Conservation (phyloP, 2,888 invertebrate species). For the Caenorhabditis virilis region DNA sequence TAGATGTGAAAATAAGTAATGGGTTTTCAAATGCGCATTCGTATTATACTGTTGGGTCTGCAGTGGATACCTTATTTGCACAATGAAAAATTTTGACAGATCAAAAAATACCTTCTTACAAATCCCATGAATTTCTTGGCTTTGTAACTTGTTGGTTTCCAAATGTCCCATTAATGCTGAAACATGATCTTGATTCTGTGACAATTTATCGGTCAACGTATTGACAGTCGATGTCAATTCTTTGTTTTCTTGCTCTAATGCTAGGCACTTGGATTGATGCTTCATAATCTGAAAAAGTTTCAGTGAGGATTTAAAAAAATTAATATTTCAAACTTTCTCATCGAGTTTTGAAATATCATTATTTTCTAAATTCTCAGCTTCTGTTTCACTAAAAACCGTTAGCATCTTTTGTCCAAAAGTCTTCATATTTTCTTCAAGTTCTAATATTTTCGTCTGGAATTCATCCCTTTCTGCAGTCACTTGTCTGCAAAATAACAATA, state of each 20-base stretch:
- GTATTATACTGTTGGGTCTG: too few relatives aligned
- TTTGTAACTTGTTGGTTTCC: conserved; percentile 28
- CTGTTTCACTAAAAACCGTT: too few relatives aligned
- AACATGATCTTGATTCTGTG: conserved; percentile 30
- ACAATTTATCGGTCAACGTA: conserved; percentile 4
- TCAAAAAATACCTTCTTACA: conserved; percentile 27
- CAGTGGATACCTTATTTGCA: too few relatives aligned
- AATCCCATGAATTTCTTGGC: conserved; percentile 30
- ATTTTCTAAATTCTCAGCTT: too few relatives aligned
- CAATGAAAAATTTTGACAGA: too few relatives aligned
- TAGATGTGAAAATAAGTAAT: too few relatives aligned
- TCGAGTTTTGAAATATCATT: too few relatives aligned
- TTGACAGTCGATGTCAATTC: conserved; percentile 1
- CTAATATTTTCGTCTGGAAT: conserved; percentile 17
- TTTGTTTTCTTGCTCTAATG: conserved; percentile 19
- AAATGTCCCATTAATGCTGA: conserved; percentile 32
- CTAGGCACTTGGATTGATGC: conserved; percentile 5
- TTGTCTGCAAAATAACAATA: conserved; percentile 11
- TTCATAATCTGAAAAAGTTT: not conserved
- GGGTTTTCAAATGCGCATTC: too few relatives aligned
- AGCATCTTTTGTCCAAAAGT: conserved; percentile 14
- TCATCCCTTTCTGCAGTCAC: conserved; percentile 11
- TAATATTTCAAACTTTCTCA: conserved; percentile 9
- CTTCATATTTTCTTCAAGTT: conserved; percentile 12
- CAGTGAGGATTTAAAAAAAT: too few relatives aligned